These are phyloP conservation scores for Drepana falcataria DNA, from an alignment of 2,888 invertebrate species.

Conservation along the genomic window DNA sequence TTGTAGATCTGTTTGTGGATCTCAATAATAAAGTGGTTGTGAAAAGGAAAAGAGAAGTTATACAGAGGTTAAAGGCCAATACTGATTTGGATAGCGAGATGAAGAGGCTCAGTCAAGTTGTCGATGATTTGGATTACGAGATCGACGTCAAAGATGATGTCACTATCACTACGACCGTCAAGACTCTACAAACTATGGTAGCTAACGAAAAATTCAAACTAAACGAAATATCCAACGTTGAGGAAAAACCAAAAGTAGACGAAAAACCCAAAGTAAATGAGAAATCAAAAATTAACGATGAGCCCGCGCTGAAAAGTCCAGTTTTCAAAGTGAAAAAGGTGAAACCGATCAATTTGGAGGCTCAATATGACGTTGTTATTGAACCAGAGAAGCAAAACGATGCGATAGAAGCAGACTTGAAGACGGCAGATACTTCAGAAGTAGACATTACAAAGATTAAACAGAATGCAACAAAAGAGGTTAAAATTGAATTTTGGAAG, in stretches of 20 bases:
- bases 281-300: constrained; percentile 34
- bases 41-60: constrained; percentile 42
- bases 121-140: constrained; percentile 62
- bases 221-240: constrained; percentile 31
- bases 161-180: constrained; percentile 31
- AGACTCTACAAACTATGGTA: constrained; percentile 21
- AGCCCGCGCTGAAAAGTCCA: constrained; percentile 47
- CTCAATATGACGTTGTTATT: constrained; percentile 22
- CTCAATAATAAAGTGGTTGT: constrained; percentile 43
- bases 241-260: constrained; percentile 23
- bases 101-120: constrained; percentile 63
- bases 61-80: constrained; percentile 46
- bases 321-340: constrained; percentile 62
- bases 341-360: constrained; percentile 51
- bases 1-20: constrained; percentile 56
- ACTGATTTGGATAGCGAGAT: constrained; percentile 66
- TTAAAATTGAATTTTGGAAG: constrained; percentile 60
- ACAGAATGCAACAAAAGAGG: constrained; percentile 32
- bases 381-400: constrained; percentile 47
- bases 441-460: constrained; percentile 32
- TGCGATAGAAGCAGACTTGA: constrained; percentile 11
- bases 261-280: constrained; percentile 17
- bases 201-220: constrained; percentile 8
- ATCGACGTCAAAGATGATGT: constrained; percentile 28
- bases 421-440: constrained; percentile 16